Evolutionary conservation across 2,113 vertebrate genomes (phyloP), one percentile per base, ranked within the genome.

Genomic region (Patagioenas fasciata): DNA sequence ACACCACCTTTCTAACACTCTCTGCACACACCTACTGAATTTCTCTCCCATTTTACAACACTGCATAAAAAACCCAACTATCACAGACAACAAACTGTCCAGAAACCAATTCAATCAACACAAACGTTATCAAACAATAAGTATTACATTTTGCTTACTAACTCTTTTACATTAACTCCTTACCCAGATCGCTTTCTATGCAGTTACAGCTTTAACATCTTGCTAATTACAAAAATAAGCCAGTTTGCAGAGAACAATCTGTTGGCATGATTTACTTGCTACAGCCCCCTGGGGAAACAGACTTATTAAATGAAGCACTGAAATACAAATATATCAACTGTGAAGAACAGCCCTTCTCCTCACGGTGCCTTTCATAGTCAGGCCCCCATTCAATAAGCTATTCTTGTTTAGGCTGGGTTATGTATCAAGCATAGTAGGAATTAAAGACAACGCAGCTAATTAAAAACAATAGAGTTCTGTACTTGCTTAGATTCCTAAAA

Each of bases 251-350:
- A 93, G 90, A 94, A 96, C 92, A 91, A 96, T 97, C 95, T 94
- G 91, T 87, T 95, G 93, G 91, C 96, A 91, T 96, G 96, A 97
- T 96, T 97, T 97, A 97, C 95, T 89, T 57, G 83, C 90, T 90
- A 95, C 70, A 91, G 93, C 88, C 89, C 91, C 96, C 92, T 72
- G 80, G 92, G 91, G 93, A 94, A 96, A 90, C 87, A 94, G 91
- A 91, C 94, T 96, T 96, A 97, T 96, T 97, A 95, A 97, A 95
- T 87, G 94, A 89, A 95, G 96, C 91, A 95, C 94, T 93, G 96
- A 95, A 97, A 97, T 96, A 97, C 96, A 94, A 94, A 97, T 96
- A 94, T 89, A 96, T 93, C 93, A 97, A 73, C 93, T 96, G 88
- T 88, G 93, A 96, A 96, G 94, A 96, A 95, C 91, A 94, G 85